Conservation (phyloP, 53 echinoderm and acorn worm species). For the Paracentrotus lividus region DNA sequence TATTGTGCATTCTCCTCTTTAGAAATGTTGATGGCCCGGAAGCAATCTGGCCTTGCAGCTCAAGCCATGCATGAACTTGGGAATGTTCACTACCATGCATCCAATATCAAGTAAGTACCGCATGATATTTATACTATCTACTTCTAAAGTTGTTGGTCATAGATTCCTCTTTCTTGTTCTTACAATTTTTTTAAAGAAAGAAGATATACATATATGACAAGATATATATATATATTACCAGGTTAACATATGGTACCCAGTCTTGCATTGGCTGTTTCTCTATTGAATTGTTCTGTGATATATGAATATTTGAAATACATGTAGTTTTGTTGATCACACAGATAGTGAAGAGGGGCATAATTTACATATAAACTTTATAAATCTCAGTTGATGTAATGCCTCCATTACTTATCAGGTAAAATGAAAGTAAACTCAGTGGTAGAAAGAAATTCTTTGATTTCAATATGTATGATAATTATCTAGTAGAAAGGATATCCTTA, state of each 20-base stretch:
- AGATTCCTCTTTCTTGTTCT: not conserved
- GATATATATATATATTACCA: no score
- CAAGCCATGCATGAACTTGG: slow-evolving; percentile 99
- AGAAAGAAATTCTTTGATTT: not conserved
- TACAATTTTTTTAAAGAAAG: not conserved
- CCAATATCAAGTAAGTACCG: slow-evolving; percentile 86
- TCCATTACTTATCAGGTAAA: not conserved
- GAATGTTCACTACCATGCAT: slow-evolving; percentile 92
- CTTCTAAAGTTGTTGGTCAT: no score
- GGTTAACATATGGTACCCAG: no score
- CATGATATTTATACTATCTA: no score
- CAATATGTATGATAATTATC: not conserved
- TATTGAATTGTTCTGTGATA: no score
- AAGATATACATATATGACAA: no score
- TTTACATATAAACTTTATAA: no score
- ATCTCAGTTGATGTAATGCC: not conserved
- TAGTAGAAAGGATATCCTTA: no score
- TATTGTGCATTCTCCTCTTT: slow-evolving; percentile 13
- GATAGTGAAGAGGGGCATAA: no score
- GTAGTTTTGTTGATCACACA: no score
- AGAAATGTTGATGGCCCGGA: slow-evolving; percentile 95
- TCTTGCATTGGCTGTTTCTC: no score
- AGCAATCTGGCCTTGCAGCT: slow-evolving; percentile 89
- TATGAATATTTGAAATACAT: no score
- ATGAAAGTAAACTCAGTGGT: not conserved